Percentiles rank a stretch among this genome's conserved stretches.
Conservation (phyloP, 2,888 invertebrate genomes). For the Bhutanitis thaidina region DNA sequence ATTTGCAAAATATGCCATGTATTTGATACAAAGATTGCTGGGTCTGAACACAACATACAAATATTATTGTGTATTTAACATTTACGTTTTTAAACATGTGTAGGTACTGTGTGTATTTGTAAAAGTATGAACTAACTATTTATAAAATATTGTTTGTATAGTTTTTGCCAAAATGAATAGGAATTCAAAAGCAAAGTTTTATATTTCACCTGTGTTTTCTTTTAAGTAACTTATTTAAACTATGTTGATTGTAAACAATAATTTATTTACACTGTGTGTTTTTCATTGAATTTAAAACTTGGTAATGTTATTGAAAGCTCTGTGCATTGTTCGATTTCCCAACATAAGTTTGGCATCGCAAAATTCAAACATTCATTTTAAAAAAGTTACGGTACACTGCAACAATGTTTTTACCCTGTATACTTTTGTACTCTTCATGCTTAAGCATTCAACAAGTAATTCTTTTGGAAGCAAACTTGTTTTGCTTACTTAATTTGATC, state of each 20-base stretch:
- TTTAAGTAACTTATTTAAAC: not conserved
- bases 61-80: no score
- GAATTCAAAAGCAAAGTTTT: constrained; percentile 7
- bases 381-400: not conserved
- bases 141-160: no score
- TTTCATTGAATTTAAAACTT: constrained; percentile 6
- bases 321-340: constrained; percentile 2
- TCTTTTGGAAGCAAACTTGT: not conserved
- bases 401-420: not conserved
- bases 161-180: no score
- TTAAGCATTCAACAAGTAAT: constrained; percentile 15
- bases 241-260: constrained; percentile 9
- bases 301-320: constrained; percentile 15
- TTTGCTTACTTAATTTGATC: no score
- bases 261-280: constrained; percentile 8
- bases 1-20: no score
- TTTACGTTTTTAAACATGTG: no score
- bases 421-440: not conserved
- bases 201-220: not conserved
- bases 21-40: not conserved
- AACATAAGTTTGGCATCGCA: not conserved
- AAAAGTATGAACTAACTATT: no score
- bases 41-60: not conserved
- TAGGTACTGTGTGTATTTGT: no score
- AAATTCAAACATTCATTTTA: constrained; percentile 3